phyloP scores from a whole-genome alignment of 2,113 vertebrate genomes.

The Callocephalon fimbriatum region DNA sequence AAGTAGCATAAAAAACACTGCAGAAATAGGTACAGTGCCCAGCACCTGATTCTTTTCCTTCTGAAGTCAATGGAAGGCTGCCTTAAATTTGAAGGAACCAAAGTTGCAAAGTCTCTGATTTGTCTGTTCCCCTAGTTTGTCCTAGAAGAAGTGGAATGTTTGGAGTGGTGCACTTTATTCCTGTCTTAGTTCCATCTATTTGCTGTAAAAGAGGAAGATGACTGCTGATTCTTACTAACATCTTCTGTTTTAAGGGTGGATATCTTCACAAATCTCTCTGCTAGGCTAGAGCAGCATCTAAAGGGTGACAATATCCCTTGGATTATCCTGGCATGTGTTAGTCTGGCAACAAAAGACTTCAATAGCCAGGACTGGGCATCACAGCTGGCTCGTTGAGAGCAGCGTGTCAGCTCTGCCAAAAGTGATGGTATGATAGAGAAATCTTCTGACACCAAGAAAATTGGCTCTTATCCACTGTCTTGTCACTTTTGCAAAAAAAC shows the following conservation, averaged over 20 bases:
- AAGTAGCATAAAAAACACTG: not conserved
- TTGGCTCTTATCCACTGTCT: not conserved
- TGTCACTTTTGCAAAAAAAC: not conserved
- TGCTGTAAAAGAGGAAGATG: not conserved
- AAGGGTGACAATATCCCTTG: not conserved
- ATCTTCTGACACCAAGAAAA: not conserved
- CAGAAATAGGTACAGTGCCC: not conserved
- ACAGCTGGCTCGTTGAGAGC: not conserved
- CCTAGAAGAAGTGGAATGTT: not conserved
- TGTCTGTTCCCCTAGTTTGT: not conserved
- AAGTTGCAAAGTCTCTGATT: not conserved
- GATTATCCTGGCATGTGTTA: not conserved
- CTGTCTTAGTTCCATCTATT: not conserved
- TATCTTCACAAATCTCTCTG: not conserved
- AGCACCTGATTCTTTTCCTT: not conserved
- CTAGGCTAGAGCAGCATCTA: not conserved
- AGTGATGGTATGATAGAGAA: not conserved
- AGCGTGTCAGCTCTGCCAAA: not conserved
- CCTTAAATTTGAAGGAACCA: not conserved
- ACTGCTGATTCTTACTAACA: not conserved
- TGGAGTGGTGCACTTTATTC: not conserved
- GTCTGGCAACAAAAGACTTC: not conserved
- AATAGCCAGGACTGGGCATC: not conserved
- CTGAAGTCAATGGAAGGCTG: not conserved
- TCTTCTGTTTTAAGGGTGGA: not conserved